Evolutionary conservation across 2,888 invertebrate genomes (phyloP), one percentile per base, ranked within the genome.

Genomic region (Ormyrus thymus): DNA sequence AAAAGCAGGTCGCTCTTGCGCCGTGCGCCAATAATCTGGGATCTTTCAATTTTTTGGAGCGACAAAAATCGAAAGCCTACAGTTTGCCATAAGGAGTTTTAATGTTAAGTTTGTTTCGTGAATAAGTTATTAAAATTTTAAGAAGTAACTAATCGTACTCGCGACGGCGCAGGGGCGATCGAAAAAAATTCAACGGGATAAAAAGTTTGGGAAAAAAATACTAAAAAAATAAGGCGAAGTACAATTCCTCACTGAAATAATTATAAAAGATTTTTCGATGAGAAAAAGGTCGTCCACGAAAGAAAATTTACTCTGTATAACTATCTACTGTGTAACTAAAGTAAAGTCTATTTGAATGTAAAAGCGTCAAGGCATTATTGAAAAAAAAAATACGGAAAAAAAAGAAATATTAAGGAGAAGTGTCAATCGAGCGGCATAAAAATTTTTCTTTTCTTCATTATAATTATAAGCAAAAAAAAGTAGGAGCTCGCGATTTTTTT

Each of bases 261-360:
- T 75, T 75, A 68, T 76, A 76, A 79, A 79, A 64, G 65, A 70
- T 65, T 75, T 74, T 83, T 81, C 55, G 82, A 83, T 75, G 71
- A 80, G 53, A 74, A 78, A 78, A 76, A 79, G 51, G 69, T 81
- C 81, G 81, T 81, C 79, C 81, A 77, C 66, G 76, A 73, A 72
- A 79, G 70, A 83, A 83, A 83, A 82, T 80, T 82, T 80, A 83
- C 78, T 86, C 86, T 85, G 86, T 88, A 85, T 89, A 87, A 88
- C 84, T 85, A 83, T 84, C 87, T 29, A 29, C 29, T 29, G 29
- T 29, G 29, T 29, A 29, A 29, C 29, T 84, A 85, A 86, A 88
- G 83, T 84, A 85, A 86, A 88, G 83, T 87, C 86, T 89, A 87
- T 87, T 87, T 86, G 86, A 86, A 86, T 88, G 87, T 89, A 87